These are phyloP conservation scores for Cryptus viduatorius DNA, from an alignment of 2,888 invertebrate species.

Conservation along the genomic window DNA sequence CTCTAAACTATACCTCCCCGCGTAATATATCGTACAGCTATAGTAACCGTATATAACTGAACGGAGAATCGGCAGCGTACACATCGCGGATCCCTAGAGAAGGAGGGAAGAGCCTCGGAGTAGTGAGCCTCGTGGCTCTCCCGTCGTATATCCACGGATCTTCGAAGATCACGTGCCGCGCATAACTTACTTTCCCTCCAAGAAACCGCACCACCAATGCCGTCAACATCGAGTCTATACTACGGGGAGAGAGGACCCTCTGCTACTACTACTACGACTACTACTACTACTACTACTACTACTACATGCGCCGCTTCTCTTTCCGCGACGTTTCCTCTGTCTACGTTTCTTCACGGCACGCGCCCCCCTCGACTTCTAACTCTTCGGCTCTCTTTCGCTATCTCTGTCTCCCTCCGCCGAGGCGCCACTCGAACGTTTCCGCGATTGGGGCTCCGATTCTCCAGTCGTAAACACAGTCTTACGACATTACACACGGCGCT, in stretches of 20 bases:
- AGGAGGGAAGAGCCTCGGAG: constrained; percentile 69
- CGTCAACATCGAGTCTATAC: constrained; percentile 69
- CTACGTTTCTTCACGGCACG: constrained; percentile 57
- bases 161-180: constrained; percentile 82
- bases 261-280: background rate
- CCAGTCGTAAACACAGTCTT: background rate
- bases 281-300: background rate
- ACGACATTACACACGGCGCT: too few relatives aligned
- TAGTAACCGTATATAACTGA: constrained; percentile 10
- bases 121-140: constrained; percentile 68
- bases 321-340: background rate
- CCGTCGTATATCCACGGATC: constrained; percentile 75
- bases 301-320: background rate
- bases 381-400: constrained; percentile 19
- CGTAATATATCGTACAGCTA: background rate
- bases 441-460: background rate
- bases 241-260: constrained; percentile 46
- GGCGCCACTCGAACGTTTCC: background rate
- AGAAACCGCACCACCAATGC: constrained; percentile 23
- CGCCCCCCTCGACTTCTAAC: constrained; percentile 59
- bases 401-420: constrained; percentile 12
- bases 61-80: constrained; percentile 7
- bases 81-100: constrained; percentile 22
- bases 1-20: background rate
- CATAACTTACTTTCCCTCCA: constrained; percentile 83